These are phyloP conservation scores for Acromyrmex heyeri DNA, from an alignment of 1,140 invertebrate species.

Conservation along the genomic window DNA sequence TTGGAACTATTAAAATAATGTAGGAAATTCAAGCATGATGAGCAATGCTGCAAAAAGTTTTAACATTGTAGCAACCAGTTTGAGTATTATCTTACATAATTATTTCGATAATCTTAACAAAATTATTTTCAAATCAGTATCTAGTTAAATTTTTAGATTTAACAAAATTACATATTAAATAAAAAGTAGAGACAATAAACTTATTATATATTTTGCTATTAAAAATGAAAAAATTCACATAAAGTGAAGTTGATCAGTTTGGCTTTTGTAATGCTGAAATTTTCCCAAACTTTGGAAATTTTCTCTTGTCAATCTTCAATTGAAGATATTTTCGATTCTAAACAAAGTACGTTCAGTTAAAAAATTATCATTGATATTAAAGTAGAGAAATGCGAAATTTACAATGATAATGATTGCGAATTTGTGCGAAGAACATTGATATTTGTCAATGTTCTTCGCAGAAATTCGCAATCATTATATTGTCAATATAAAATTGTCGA, in stretches of 20 bases:
- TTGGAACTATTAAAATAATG: too few species aligned
- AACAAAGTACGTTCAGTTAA: background rate
- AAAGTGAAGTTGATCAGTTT: background rate
- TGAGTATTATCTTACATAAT: too few species aligned
- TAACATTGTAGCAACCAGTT: too few species aligned
- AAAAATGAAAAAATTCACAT: background rate
- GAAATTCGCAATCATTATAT: background rate
- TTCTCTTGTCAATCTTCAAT: background rate
- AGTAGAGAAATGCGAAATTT: background rate
- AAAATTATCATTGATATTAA: background rate
- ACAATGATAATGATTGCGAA: background rate
- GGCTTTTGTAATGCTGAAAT: background rate
- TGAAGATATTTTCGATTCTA: background rate
- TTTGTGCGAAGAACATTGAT: background rate
- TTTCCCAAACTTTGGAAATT: background rate
- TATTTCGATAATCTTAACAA: too few species aligned
- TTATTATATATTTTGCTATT: background rate
- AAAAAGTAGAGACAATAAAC: background rate
- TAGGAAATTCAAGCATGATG: too few species aligned
- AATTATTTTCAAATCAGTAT: too few species aligned
- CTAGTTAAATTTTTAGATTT: too few species aligned
- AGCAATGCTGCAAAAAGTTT: too few species aligned
- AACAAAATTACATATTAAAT: background rate
- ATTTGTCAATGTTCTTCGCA: too few species aligned
- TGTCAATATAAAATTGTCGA: constrained; percentile 6